Evolutionary conservation across 2,797 vertebrate genomes (phyloP).

Genomic region (Enoplosus armatus): DNA sequence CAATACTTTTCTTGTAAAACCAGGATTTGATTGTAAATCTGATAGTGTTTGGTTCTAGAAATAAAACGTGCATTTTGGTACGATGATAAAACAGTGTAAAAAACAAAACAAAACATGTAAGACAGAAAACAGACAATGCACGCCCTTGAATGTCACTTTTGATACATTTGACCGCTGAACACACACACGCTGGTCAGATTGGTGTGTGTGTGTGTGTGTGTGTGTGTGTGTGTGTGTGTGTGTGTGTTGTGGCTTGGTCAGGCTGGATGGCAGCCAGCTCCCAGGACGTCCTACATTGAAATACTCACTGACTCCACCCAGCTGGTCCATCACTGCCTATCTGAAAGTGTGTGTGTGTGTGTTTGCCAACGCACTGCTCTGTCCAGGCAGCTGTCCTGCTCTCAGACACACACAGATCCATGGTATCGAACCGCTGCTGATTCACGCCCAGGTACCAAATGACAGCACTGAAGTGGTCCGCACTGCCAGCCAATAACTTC

Average conservation of each 20-base stretch:
- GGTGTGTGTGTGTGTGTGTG: too few species aligned
- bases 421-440: slow-evolving; percentile 69
- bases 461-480: slow-evolving; percentile 70
- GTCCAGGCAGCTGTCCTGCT: slow-evolving; percentile 15
- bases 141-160: background rate
- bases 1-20: background rate
- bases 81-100: background rate
- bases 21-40: background rate
- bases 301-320: slow-evolving; percentile 5
- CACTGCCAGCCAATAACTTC: slow-evolving; percentile 60
- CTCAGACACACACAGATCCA: slow-evolving; percentile 41
- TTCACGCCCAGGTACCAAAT: slow-evolving; percentile 69
- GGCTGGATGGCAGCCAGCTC: background rate
- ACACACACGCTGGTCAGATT: background rate
- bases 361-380: too few species aligned
- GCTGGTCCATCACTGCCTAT: slow-evolving; percentile 1
- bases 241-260: background rate
- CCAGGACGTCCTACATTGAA: background rate
- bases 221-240: background rate
- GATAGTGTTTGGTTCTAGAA: background rate
- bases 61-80: background rate
- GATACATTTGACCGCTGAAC: background rate
- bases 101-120: too few species aligned
- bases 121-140: background rate
- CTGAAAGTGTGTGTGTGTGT: background rate